These are phyloP conservation scores for Mellilla xanthometata DNA, from an alignment of 2,888 invertebrate genomes.

Conservation along the genomic window DNA sequence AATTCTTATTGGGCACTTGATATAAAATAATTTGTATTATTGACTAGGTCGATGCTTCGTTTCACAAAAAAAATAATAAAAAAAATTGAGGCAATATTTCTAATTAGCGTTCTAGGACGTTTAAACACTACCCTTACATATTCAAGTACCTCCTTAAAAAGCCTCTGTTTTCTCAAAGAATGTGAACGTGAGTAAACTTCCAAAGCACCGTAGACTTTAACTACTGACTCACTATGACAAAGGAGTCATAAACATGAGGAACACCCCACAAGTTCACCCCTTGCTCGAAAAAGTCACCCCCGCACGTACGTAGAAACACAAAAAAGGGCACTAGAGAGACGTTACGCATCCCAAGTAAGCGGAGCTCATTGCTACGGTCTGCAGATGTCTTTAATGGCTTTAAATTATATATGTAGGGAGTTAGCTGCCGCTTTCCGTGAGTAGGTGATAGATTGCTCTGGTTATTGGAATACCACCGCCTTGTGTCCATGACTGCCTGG, in stretches of 20 bases:
- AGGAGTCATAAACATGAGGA: constrained; percentile 71
- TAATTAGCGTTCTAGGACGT: too few relatives aligned
- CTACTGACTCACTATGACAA: constrained; percentile 33
- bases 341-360: constrained; percentile 78
- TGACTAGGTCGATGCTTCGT: too few relatives aligned
- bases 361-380: constrained; percentile 75
- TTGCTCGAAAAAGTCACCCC: constrained; percentile 81
- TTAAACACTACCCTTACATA: too few relatives aligned
- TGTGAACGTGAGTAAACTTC: too few relatives aligned
- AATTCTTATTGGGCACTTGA: too few relatives aligned
- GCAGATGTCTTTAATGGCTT: constrained; percentile 82
- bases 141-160: too few relatives aligned
- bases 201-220: too few relatives aligned
- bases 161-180: too few relatives aligned
- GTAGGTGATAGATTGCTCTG: constrained; percentile 68
- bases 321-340: constrained; percentile 78
- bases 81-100: too few relatives aligned
- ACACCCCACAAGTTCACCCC: constrained; percentile 77
- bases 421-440: constrained; percentile 64
- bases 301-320: constrained; percentile 76
- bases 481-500: constrained; percentile 13
- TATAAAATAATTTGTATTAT: too few relatives aligned
- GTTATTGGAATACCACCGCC: constrained; percentile 32
- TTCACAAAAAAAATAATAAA: too few relatives aligned
- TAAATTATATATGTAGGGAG: constrained; percentile 81